phyloP scores from a whole-genome alignment of 2,888 invertebrate species.

The Thera britannica region DNA sequence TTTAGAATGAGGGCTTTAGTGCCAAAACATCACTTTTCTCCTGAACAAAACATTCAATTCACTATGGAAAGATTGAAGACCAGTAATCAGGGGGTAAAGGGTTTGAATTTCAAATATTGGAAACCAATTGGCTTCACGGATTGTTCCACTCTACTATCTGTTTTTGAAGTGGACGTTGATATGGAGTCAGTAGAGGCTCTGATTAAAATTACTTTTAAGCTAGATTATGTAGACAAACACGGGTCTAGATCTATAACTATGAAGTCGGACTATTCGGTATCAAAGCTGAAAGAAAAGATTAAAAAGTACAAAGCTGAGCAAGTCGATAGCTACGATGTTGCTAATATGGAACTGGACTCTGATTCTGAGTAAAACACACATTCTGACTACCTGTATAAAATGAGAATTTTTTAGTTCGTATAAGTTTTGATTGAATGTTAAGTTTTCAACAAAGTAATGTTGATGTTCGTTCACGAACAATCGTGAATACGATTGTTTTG shows the following conservation, averaged over 20 bases:
- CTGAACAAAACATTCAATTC: conserved; percentile 30
- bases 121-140: conserved; percentile 43
- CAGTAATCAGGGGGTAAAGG: conserved; percentile 67
- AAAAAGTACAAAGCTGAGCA: conserved; percentile 59
- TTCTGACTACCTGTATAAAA: background rate
- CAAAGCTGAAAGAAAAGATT: conserved; percentile 54
- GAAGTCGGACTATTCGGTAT: conserved; percentile 50
- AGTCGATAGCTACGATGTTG: conserved; percentile 66
- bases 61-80: conserved; percentile 58
- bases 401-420: background rate
- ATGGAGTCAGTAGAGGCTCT: conserved; percentile 68
- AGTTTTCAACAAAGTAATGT: background rate
- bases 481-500: background rate
- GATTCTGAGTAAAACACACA: conserved; percentile 48
- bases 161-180: conserved; percentile 61
- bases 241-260: conserved; percentile 44
- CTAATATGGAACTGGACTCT: conserved; percentile 73
- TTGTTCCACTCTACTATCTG: conserved; percentile 28
- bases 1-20: conserved; percentile 56
- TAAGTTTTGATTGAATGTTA: background rate
- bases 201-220: conserved; percentile 51
- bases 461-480: background rate
- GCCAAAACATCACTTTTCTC: conserved; percentile 20
- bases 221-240: conserved; percentile 59
- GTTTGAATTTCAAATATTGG: conserved; percentile 68